Evolutionary conservation across 2,797 vertebrate genomes (phyloP).

Genomic region (Gymnothorax reevesii): DNA sequence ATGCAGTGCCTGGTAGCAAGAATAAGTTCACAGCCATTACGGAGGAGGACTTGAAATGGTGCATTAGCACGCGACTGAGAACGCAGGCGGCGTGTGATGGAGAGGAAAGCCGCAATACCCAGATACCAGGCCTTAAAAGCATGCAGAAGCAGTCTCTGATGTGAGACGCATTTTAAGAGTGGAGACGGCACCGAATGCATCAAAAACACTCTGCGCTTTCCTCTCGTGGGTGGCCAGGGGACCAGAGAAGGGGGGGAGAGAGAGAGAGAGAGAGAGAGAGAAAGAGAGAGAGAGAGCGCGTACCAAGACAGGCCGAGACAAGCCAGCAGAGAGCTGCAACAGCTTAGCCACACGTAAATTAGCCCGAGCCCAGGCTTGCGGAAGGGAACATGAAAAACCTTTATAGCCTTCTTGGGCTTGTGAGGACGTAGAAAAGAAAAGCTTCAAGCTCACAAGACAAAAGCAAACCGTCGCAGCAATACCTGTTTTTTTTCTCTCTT

Average conservation of each 20-base stretch:
- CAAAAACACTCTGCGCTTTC: not conserved
- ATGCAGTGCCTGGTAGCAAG: not conserved
- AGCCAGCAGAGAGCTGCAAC: not conserved
- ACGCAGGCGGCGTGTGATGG: not conserved
- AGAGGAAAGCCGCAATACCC: not conserved
- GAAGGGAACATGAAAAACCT: slow-evolving; percentile 9
- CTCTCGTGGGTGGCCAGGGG: not conserved
- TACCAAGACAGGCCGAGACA: not conserved
- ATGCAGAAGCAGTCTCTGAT: not conserved
- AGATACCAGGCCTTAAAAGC: not conserved
- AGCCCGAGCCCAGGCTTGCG: not conserved
- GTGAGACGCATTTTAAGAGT: not conserved
- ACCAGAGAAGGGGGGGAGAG: slow-evolving; percentile 1
- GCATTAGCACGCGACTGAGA: not conserved
- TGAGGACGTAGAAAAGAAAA: not conserved
- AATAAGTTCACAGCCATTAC: not conserved
- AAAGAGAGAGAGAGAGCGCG: slow-evolving; percentile 26
- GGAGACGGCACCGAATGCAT: not conserved
- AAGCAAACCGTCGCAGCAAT: not conserved
- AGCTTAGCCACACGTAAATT: not conserved
- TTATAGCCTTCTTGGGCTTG: not conserved
- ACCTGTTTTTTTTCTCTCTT: not conserved
- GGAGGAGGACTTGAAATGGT: not conserved
- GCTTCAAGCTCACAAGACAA: not conserved
- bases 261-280: slow-evolving; percentile 15